phyloP scores from a whole-genome alignment of 2,113 vertebrate species.

The Lophura nycthemera region DNA sequence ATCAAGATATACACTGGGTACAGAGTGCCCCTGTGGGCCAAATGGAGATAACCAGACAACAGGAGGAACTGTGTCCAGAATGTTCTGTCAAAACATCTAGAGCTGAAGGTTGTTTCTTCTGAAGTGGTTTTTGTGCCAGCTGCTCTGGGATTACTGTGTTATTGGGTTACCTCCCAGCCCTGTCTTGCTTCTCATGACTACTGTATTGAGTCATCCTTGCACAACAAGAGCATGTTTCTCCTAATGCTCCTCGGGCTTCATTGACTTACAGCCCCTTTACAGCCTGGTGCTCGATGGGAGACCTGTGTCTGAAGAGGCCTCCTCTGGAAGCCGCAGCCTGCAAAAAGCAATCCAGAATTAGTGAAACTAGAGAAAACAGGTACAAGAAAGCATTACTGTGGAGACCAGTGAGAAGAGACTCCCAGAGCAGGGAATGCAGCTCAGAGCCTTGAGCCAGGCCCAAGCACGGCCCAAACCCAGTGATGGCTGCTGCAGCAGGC shows the following conservation, averaged over 20 bases:
- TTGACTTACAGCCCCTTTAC: too few relatives aligned
- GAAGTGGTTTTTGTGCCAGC: rapidly evolving
- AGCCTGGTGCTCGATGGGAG: too few relatives aligned
- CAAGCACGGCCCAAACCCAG: too few relatives aligned
- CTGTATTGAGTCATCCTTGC: not conserved
- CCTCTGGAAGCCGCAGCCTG: too few relatives aligned
- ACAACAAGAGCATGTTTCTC: not conserved
- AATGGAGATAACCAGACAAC: not conserved
- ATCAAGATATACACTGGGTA: not conserved
- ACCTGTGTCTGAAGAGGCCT: too few relatives aligned
- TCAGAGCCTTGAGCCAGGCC: too few relatives aligned
- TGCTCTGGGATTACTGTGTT: not conserved
- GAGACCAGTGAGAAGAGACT: too few relatives aligned
- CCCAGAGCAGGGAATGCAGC: too few relatives aligned
- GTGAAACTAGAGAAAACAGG: too few relatives aligned
- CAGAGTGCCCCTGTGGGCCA: not conserved
- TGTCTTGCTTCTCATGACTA: not conserved
- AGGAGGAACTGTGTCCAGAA: not conserved
- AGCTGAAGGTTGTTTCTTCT: not conserved
- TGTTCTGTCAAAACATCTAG: not conserved
- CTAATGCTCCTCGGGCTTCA: not conserved
- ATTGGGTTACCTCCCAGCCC: not conserved
- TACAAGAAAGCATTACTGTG: too few relatives aligned
- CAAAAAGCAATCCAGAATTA: too few relatives aligned
- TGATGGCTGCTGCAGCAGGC: not conserved